These are phyloP conservation scores for human DNA, from an alignment of 2,113 vertebrate genomes.

Conservation along the genomic window GRCh38 chr5:167483001-167483500, in stretches of 20 bases:
- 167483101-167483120: neutral
- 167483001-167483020: neutral
- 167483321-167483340: neutral
- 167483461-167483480: slow-evolving; percentile 56
- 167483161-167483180: neutral
- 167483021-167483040: neutral
- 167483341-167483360: neutral
- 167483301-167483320: neutral
- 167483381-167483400: neutral
- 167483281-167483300: neutral
- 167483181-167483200: neutral
- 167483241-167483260: neutral
- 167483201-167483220: neutral
- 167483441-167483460: slow-evolving; percentile 32
- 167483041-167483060: neutral
- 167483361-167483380: neutral
- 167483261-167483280: neutral
- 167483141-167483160: neutral
- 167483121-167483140: neutral
- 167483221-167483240: neutral
- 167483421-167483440: slow-evolving; percentile 54
- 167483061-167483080: neutral
- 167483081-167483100: neutral
- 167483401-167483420: neutral
- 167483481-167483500: slow-evolving; percentile 62